Evolutionary conservation across 2,888 invertebrate species (phyloP).

Genomic region (Ophioninae sp.): DNA sequence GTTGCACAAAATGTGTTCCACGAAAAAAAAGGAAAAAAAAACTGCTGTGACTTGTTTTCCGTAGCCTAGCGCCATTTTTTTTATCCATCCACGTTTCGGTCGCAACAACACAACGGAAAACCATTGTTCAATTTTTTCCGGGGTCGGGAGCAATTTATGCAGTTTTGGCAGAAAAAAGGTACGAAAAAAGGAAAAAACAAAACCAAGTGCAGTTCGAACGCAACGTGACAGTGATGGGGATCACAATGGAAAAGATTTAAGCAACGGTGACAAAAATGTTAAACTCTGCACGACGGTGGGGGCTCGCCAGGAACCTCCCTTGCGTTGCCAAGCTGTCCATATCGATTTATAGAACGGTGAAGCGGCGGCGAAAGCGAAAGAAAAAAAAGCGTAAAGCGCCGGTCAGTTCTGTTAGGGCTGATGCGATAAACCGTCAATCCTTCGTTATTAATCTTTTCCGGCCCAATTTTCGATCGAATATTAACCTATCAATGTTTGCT

Average conservation of each 20-base stretch:
- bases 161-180: background rate
- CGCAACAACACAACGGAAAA: background rate
- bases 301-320: slow-evolving; percentile 25
- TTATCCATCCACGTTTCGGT: background rate
- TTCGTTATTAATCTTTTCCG: slow-evolving; percentile 8
- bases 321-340: slow-evolving; percentile 36
- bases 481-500: background rate
- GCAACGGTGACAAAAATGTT: slow-evolving; percentile 29
- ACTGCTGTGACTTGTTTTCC: background rate
- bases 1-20: background rate
- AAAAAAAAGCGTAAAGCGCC: slow-evolving; percentile 17
- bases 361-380: background rate
- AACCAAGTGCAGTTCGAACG: background rate
- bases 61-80: background rate
- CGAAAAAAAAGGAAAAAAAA: background rate
- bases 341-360: slow-evolving; percentile 34
- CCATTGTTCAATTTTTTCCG: slow-evolving; percentile 13
- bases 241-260: background rate
- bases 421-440: slow-evolving; percentile 22
- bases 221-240: slow-evolving; percentile 2
- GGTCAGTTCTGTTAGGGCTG: slow-evolving; percentile 16
- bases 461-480: background rate
- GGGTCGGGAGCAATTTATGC: background rate
- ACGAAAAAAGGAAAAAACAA: background rate
- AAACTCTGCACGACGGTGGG: background rate